A percentile compares a stretch with the other conserved stretches of the same genome.
Evolutionary conservation across 64 coral and sea anemone genomes (phyloP).

Genomic region (Montipora foliosa): DNA sequence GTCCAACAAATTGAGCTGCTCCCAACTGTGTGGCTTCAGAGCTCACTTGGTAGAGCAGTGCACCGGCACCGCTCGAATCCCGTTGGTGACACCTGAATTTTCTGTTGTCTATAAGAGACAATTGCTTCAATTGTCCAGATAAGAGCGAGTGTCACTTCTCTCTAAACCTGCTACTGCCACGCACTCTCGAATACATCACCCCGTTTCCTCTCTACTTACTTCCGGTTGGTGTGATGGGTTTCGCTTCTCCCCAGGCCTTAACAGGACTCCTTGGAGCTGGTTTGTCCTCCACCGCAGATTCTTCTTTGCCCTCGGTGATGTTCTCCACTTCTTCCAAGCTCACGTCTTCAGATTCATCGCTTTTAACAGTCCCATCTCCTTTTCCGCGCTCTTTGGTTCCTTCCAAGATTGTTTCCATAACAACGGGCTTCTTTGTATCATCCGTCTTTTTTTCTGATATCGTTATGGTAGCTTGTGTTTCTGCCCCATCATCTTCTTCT

Average conservation of each 20-base stretch:
- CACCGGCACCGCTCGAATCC: too few relatives aligned
- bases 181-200: too few relatives aligned
- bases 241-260: conserved; percentile 65
- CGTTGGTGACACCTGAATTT: too few relatives aligned
- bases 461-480: conserved; percentile 12
- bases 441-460: conserved; percentile 3
- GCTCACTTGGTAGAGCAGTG: too few relatives aligned
- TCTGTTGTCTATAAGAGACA: too few relatives aligned
- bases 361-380: background rate
- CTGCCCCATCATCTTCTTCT: background rate
- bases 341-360: background rate
- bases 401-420: conserved; percentile 22
- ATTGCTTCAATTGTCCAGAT: too few relatives aligned
- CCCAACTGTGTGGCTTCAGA: too few relatives aligned
- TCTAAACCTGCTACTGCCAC: too few relatives aligned
- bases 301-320: background rate
- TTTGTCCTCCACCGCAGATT: background rate
- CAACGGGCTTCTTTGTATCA: background rate
- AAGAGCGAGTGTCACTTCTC: too few relatives aligned
- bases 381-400: conserved; percentile 26
- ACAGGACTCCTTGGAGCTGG: conserved; percentile 3
- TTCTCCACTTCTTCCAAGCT: conserved; percentile 18
- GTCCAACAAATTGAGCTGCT: too few relatives aligned
- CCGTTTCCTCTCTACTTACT: background rate
- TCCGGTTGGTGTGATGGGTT: conserved; percentile 25